Percentiles rank a stretch among this genome's conserved stretches.
phyloP scores from a whole-genome alignment of 2,797 vertebrate genomes.

The Spinus olivaceus region DNA sequence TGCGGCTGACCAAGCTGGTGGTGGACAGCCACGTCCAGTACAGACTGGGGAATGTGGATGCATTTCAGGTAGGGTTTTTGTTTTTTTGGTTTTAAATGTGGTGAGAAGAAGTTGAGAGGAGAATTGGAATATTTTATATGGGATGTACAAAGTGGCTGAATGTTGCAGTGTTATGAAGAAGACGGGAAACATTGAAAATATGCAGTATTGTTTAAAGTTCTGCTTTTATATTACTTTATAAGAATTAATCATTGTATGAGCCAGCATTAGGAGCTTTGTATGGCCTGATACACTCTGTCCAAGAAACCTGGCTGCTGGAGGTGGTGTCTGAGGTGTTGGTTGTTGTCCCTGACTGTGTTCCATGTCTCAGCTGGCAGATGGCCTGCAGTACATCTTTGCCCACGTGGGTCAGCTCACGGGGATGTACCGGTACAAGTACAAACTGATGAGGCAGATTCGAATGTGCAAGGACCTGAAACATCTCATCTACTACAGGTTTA shows the following conservation, averaged over 20 bases:
- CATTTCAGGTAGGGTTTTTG: constrained; percentile 96
- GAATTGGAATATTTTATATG: neutral
- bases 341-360: neutral
- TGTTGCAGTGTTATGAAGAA: fast-evolving
- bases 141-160: neutral
- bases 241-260: neutral
- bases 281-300: neutral
- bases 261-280: neutral
- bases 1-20: constrained; percentile 95
- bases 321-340: neutral
- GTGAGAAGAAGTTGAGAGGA: neutral
- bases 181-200: neutral
- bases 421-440: constrained; percentile 99
- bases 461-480: constrained; percentile 99
- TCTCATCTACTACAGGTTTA: constrained; percentile 98
- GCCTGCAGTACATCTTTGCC: constrained; percentile 98
- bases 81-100: neutral
- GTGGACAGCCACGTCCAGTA: constrained; percentile 99
- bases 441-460: constrained; percentile 98
- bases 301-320: neutral
- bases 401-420: constrained; percentile 98
- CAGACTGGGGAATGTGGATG: constrained; percentile 95
- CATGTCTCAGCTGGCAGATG: constrained; percentile 86
- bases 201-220: neutral
- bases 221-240: neutral